Conservation (phyloP, 2,113 vertebrate species). For the Puffinus mauretanicus region DNA sequence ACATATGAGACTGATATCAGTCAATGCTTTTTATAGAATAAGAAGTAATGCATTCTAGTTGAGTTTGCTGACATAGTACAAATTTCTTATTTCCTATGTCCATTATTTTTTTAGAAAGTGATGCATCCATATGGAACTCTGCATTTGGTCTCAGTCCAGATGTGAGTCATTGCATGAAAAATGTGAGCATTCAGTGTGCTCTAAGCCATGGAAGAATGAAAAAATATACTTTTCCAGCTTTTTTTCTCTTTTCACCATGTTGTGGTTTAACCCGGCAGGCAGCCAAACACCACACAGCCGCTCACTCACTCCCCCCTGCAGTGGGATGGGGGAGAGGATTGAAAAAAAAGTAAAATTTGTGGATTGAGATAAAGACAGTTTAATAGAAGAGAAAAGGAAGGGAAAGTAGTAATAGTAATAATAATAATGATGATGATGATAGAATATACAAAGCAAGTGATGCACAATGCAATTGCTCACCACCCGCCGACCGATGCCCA, state of each 20-base stretch:
- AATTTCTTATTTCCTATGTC: background rate
- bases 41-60: background rate
- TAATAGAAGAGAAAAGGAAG: too few species aligned
- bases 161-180: background rate
- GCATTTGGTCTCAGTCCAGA: background rate
- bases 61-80: background rate
- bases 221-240: background rate
- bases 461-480: too few species aligned
- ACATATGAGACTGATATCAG: background rate
- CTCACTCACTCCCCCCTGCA: too few species aligned
- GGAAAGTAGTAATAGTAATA: too few species aligned
- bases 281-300: too few species aligned
- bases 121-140: background rate
- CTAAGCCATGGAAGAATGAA: background rate
- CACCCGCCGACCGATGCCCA: too few species aligned
- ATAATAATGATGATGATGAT: too few species aligned
- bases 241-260: background rate
- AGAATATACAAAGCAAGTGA: too few species aligned
- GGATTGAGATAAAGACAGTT: too few species aligned
- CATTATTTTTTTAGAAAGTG: background rate
- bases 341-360: too few species aligned
- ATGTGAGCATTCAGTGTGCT: background rate
- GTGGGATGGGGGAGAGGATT: too few species aligned
- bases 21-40: background rate
- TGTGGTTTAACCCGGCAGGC: too few species aligned